Conservation (phyloP, 1,140 invertebrate species). For the Nasonia longicornis region DNA sequence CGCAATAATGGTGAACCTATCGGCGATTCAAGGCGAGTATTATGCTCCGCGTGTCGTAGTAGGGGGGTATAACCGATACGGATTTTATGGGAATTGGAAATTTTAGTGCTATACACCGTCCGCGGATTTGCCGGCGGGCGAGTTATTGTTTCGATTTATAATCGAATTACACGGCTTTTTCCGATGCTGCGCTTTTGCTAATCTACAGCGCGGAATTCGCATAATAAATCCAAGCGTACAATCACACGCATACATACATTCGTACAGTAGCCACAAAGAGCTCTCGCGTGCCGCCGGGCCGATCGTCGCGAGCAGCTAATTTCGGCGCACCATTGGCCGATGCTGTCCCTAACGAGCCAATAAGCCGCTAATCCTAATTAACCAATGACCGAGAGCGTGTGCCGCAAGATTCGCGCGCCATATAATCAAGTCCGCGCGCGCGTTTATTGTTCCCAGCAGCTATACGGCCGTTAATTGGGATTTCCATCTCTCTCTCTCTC, state of each 20-base stretch:
- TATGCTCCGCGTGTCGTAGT: too few species aligned
- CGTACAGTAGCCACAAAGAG: conserved; percentile 1
- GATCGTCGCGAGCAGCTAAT: conserved; percentile 24
- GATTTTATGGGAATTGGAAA: too few species aligned
- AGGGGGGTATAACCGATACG: too few species aligned
- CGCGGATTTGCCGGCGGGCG: too few species aligned
- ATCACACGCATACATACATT: conserved; percentile 41
- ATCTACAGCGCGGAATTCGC: background rate
- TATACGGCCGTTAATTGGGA: background rate
- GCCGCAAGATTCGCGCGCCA: background rate
- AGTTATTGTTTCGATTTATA: background rate
- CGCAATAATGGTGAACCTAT: too few species aligned
- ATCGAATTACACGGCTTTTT: background rate
- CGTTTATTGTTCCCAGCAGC: too few species aligned
- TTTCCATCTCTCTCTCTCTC: background rate
- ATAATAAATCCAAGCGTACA: background rate
- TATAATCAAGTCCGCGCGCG: background rate
- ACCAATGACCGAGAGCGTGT: conserved; percentile 34
- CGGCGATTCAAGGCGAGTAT: too few species aligned
- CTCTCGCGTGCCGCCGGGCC: background rate
- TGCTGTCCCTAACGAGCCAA: conserved; percentile 40
- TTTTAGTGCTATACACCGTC: too few species aligned
- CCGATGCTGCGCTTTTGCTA: too few species aligned
- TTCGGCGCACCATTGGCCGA: conserved; percentile 10
- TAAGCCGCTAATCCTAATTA: conserved; percentile 47